These are phyloP conservation scores for Siniperca chuatsi DNA, from an alignment of 2,113 vertebrate genomes.

Conservation along the genomic window DNA sequence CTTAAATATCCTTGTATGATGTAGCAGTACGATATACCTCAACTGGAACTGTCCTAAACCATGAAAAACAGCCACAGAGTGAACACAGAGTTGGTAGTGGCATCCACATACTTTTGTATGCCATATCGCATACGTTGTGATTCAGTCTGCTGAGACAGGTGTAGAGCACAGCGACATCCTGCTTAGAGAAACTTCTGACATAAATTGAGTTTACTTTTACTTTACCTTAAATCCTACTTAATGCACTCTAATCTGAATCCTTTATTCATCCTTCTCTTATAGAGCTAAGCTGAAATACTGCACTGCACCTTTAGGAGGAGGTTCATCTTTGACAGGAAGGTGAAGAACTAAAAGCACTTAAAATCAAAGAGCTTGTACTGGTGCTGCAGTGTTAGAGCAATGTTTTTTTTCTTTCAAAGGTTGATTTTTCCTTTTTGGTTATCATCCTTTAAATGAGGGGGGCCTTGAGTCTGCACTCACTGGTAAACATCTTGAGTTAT, in stretches of 20 bases:
- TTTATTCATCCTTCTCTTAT: not conserved
- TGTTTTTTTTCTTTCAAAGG: not conserved
- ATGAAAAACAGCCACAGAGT: not conserved
- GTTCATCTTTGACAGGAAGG: not conserved
- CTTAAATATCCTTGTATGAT: no score
- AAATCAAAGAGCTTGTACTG: not conserved
- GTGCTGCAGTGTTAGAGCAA: not conserved
- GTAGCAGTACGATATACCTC: not conserved
- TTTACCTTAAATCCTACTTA: slow-evolving; percentile 2
- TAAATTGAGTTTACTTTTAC: not conserved
- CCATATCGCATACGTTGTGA: not conserved
- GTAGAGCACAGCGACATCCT: not conserved
- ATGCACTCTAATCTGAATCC: not conserved
- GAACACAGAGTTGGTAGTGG: not conserved
- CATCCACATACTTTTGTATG: not conserved
- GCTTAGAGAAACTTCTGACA: not conserved
- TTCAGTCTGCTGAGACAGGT: not conserved
- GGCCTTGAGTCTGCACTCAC: not conserved
- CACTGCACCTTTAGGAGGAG: not conserved
- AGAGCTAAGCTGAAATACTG: not conserved
- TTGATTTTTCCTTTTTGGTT: slow-evolving; percentile 11
- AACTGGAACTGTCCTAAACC: not conserved
- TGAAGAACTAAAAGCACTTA: slow-evolving; percentile 7
- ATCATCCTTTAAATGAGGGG: not conserved
- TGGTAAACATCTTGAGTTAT: slow-evolving; percentile 29